Evolutionary conservation across 1,140 invertebrate species (phyloP).

Genomic region (Oncopodura yosiiana): DNA sequence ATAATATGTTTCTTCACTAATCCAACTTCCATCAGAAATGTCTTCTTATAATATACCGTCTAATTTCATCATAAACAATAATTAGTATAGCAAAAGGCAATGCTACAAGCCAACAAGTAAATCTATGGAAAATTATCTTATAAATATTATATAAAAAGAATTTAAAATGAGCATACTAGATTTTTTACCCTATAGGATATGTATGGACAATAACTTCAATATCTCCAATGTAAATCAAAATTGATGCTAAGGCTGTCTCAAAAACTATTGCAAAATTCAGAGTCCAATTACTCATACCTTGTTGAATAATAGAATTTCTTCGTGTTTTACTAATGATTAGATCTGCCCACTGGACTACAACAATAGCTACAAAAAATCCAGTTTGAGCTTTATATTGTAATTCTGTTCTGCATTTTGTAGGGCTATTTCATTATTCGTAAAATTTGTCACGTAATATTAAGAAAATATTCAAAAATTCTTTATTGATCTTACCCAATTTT

Average conservation of each 20-base stretch:
- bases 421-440: too few relatives aligned
- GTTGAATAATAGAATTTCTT: slow-evolving; percentile 46
- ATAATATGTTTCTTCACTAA: slow-evolving; percentile 71
- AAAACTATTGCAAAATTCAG: slow-evolving; percentile 65
- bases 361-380: slow-evolving; percentile 50
- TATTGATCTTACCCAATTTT: slow-evolving; percentile 81
- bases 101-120: slow-evolving; percentile 63
- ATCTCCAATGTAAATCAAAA: slow-evolving; percentile 51
- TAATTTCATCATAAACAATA: slow-evolving; percentile 65
- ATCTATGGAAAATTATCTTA: too few relatives aligned
- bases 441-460: neutral
- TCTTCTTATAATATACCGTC: slow-evolving; percentile 55
- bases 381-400: slow-evolving; percentile 34
- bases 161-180: too few relatives aligned
- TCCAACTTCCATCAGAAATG: slow-evolving; percentile 54
- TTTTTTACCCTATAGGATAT: too few relatives aligned
- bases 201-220: slow-evolving; percentile 42
- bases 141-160: neutral
- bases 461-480: neutral
- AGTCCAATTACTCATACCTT: slow-evolving; percentile 58
- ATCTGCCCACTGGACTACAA: slow-evolving; percentile 53
- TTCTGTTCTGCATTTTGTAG: slow-evolving; percentile 40
- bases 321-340: slow-evolving; percentile 52
- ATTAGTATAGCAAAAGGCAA: slow-evolving; percentile 63
- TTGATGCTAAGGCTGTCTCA: slow-evolving; percentile 57